Evolutionary conservation across 2,888 invertebrate genomes (phyloP).

Genomic region (Latheticus oryzae): DNA sequence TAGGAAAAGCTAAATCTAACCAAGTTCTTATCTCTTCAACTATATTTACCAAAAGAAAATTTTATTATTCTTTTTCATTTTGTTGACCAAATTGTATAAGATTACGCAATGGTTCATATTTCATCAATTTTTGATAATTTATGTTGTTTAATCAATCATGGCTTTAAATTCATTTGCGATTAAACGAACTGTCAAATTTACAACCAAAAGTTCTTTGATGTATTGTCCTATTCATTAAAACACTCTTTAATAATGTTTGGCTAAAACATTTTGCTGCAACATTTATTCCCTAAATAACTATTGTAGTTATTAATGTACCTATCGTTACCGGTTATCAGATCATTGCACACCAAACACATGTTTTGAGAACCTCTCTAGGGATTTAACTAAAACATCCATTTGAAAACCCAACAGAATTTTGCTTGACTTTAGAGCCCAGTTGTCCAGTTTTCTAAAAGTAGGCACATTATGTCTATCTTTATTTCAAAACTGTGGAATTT

Average conservation of each 20-base stretch:
- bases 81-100: too few relatives aligned
- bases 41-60: conserved; percentile 7
- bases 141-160: too few relatives aligned
- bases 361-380: conserved; percentile 11
- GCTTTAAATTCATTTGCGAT: too few relatives aligned
- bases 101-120: too few relatives aligned
- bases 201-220: too few relatives aligned
- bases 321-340: conserved; percentile 8
- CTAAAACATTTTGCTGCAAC: neutral
- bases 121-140: too few relatives aligned
- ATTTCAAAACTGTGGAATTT: too few relatives aligned
- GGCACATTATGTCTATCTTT: too few relatives aligned
- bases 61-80: conserved; percentile 2
- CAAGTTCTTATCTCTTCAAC: conserved; percentile 9
- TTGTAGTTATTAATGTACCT: conserved; percentile 15
- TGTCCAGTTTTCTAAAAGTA: too few relatives aligned
- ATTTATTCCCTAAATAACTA: conserved; percentile 11
- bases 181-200: too few relatives aligned
- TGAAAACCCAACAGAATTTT: neutral
- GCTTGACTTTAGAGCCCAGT: neutral
- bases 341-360: conserved; percentile 17
- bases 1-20: conserved; percentile 22
- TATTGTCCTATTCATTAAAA: too few relatives aligned
- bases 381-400: neutral
- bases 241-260: too few relatives aligned